Base-by-base conservation (phyloP, 2,113 vertebrate species). In the Indicator indicator region DNA sequence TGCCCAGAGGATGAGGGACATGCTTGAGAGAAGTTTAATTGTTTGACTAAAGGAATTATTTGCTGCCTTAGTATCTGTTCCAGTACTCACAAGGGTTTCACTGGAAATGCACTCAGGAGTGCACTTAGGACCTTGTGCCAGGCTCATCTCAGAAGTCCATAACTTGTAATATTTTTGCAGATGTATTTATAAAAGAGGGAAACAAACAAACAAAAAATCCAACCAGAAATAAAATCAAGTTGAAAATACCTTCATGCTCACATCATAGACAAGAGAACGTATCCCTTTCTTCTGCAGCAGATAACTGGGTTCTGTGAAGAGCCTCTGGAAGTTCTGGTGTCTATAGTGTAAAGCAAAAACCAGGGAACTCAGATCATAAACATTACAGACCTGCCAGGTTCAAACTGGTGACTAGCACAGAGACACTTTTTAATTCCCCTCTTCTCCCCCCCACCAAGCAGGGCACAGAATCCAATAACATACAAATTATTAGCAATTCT, bases 341-440 rank as follows among this genome's bases (percentile, higher is more conserved):
- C 97, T 97, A 21, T 12, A 90, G 91, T 71, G 88, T 67, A 79
- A 89, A 48, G 70, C 95, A 97, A 89, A 97, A 97, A 94, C 36
- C 70, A 83, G 68, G 83, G 62, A 86, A 70, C 42, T 71, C 26
- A 1, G 30, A 69, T 27, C 62, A 73, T 11, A 65, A 60, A 90
- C 75, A 52, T 33, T 23, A 81, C 55, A 82, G 74, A 79, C 54
- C 69, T 87, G 60, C 78, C 68, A 77, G 17, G 15, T 63, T 88
- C 65, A 63, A 83, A 55, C 28, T 33, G 54, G 28, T 0, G 7
- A 87, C 72, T 65, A 81, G 70, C 65, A 88, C 36, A 42, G 44
- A 54, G 11, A 30, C 11, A 4, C 42, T 58, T 85, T 56, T 44
- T 27, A 40, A 68, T 33, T 64, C 56, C 54, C 58, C 24, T 36